Evolutionary conservation across 2,888 invertebrate species (phyloP), one percentile per base, ranked within the genome.

Genomic region (Hypomecis atomaria): DNA sequence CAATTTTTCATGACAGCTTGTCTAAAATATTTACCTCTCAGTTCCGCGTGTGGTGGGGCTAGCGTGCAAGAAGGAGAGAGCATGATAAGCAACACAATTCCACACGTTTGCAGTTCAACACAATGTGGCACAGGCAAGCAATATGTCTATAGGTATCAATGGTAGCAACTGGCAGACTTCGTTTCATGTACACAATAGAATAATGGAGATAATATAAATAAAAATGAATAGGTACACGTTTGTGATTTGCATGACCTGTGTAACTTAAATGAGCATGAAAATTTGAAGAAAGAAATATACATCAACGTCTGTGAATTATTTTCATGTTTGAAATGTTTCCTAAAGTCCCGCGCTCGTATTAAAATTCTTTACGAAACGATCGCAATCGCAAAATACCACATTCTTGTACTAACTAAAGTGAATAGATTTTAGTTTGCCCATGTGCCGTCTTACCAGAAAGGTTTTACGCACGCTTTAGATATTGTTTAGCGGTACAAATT

Each of bases 41-140:
- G 83, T 77, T 93, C 93, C 90, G 90, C 85, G 85, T 92, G 93
- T 85, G 89, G 93, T 75, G 92, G 92, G 86, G 91, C 92, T 93
- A 83, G 88, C 89, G 91, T 91, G 90, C 90, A 90, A 92, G 82
- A 90, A 90, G 79, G 87, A 90, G 86, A 91, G 82, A 75, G 85
- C 85, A 90, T 85, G 83, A 87, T 90, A 91, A 91, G 91, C 91
- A 76, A 85, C 79, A 84, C 74, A 79, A 78, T 78, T 74, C n/a
- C 61, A 71, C 74, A 82, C 60, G 66, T 64, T 47, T 57, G 65
- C 65, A 66, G 67, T 62, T 72, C 1, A 37, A 72, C 73, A 64
- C 60, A 71, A 69, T 54, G 59, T 56, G 54, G 66, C 55, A 48
- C 42, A 64, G n/a, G 61, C 48, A 50, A 64, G 64, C 64, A 55